A percentile compares a stretch with the other conserved stretches of the same genome.
Evolutionary conservation across 2,113 vertebrate species (phyloP).

Genomic region (Chlamydotis undulata): DNA sequence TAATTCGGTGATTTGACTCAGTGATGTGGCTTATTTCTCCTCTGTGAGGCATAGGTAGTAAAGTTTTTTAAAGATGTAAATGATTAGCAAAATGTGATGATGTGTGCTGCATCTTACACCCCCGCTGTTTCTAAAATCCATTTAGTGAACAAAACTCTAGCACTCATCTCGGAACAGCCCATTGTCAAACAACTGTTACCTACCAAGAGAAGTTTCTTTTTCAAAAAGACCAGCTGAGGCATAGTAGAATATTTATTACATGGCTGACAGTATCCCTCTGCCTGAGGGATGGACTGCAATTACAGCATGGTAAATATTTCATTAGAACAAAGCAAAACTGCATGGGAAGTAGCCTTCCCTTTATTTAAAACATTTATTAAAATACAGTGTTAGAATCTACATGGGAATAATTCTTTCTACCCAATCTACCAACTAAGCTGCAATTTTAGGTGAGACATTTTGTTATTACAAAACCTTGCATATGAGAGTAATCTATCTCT

Average conservation of each 20-base stretch:
- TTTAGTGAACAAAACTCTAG: slow-evolving; percentile 28
- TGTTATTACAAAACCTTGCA: slow-evolving; percentile 27
- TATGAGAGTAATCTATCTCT: neutral
- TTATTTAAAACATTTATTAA: slow-evolving; percentile 75
- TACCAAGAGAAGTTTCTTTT: slow-evolving; percentile 13
- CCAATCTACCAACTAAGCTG: slow-evolving; percentile 17
- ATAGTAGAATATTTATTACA: slow-evolving; percentile 27
- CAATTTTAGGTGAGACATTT: neutral
- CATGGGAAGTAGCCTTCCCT: slow-evolving; percentile 58
- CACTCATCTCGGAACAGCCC: slow-evolving; percentile 27
- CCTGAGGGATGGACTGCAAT: slow-evolving; percentile 71
- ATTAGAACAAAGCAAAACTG: slow-evolving; percentile 62
- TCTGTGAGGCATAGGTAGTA: neutral
- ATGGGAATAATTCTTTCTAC: slow-evolving; percentile 52
- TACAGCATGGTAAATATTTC: slow-evolving; percentile 69
- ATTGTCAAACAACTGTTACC: slow-evolving; percentile 14
- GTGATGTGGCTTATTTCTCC: neutral
- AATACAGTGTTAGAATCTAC: slow-evolving; percentile 53
- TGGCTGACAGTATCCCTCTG: slow-evolving; percentile 2
- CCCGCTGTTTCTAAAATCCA: slow-evolving; percentile 33
- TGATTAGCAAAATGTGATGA: slow-evolving; percentile 5
- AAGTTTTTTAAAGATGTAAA: neutral
- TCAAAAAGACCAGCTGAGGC: slow-evolving; percentile 6
- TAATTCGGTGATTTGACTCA: neutral
- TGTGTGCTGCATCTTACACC: neutral